Evolutionary conservation across 2,113 vertebrate species (phyloP).

Genomic region (Siniperca chuatsi): DNA sequence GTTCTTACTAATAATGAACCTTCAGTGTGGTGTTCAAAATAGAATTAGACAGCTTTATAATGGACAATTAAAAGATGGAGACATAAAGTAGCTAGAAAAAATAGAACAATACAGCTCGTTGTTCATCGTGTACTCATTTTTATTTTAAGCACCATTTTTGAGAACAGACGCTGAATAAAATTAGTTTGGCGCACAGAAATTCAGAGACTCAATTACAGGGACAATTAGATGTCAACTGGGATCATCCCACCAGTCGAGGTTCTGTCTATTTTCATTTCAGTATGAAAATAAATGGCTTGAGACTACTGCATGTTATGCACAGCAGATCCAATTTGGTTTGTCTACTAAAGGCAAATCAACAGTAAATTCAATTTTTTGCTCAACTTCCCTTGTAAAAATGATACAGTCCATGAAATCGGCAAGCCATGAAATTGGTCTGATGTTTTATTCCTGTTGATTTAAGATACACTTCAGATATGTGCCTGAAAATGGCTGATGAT

Average conservation of each 20-base stretch:
- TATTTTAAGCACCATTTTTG: neutral
- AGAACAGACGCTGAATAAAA: neutral
- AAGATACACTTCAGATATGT: constrained; percentile 36
- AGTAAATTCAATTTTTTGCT: constrained; percentile 55
- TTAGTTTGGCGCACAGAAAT: neutral
- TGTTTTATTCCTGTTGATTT: constrained; percentile 49
- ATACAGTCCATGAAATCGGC: constrained; percentile 37
- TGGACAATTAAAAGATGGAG: neutral
- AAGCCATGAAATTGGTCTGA: constrained; percentile 54
- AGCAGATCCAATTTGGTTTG: constrained; percentile 48
- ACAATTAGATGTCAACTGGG: constrained; percentile 40
- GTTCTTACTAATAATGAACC: neutral
- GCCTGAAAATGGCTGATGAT: constrained; percentile 46
- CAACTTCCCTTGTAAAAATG: constrained; percentile 54
- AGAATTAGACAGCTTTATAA: neutral
- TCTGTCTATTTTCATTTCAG: constrained; percentile 29
- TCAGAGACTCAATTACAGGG: constrained; percentile 17
- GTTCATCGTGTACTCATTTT: neutral
- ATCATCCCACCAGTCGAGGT: constrained; percentile 12
- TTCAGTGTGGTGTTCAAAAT: neutral
- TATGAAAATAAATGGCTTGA: constrained; percentile 35
- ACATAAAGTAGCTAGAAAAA: neutral
- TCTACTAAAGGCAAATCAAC: constrained; percentile 49
- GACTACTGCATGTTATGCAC: constrained; percentile 27
- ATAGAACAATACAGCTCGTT: neutral